Evolutionary conservation across 2,797 vertebrate genomes (phyloP).

Genomic region (Calcarius lapponicus): DNA sequence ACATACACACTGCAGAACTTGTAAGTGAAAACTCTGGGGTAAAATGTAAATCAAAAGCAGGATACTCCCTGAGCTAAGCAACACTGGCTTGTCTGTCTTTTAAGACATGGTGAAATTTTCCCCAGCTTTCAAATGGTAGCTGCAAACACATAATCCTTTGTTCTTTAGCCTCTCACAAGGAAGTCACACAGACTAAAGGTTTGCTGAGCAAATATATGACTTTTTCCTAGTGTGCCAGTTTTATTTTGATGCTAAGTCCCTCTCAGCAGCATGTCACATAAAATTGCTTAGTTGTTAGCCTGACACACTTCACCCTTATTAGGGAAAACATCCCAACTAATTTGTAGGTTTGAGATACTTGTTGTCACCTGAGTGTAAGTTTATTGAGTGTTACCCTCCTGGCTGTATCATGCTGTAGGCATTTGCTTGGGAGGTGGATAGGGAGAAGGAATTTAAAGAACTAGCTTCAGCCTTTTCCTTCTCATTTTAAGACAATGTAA

Average conservation of each 20-base stretch:
- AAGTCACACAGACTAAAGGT: not conserved
- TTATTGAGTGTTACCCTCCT: not conserved
- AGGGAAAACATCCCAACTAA: not conserved
- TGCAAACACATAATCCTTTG: slow-evolving; percentile 12
- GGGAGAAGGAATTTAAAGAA: not conserved
- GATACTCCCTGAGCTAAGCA: not conserved
- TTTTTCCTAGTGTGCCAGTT: not conserved
- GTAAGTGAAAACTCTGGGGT: not conserved
- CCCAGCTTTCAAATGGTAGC: not conserved
- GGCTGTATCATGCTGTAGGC: not conserved
- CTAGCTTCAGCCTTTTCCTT: not conserved
- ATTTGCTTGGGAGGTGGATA: not conserved
- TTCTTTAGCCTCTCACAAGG: not conserved
- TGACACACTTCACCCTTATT: not conserved
- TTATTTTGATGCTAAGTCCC: not conserved
- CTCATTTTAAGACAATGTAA: not conserved
- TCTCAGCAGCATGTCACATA: not conserved
- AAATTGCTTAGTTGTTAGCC: not conserved
- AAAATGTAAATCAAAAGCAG: not conserved
- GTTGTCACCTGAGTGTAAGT: not conserved
- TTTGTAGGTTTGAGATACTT: not conserved
- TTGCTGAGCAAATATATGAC: not conserved
- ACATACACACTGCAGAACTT: not conserved
- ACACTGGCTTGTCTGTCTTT: not conserved
- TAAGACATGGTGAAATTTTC: not conserved